A percentile compares a stretch with the other conserved stretches of the same genome.
phyloP scores from a whole-genome alignment of 2,797 vertebrate species.

The Sarcoramphus papa region DNA sequence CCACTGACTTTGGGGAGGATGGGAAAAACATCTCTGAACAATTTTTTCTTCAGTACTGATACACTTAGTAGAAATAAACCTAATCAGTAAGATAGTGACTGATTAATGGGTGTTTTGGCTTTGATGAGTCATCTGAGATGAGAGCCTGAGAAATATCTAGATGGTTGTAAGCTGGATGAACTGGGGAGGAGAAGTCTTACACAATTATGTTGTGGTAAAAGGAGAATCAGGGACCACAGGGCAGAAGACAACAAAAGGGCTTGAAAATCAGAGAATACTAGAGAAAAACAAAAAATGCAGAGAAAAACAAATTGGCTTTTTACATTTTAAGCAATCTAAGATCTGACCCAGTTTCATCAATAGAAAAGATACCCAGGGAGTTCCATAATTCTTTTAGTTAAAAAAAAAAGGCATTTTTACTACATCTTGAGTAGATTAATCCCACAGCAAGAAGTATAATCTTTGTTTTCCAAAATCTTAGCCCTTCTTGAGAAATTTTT shows the following conservation, averaged over 20 bases:
- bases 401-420: neutral
- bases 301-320: neutral
- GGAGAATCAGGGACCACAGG: neutral
- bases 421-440: neutral
- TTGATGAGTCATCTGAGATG: neutral
- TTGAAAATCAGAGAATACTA: neutral
- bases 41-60: neutral
- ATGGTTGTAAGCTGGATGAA: neutral
- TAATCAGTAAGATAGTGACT: neutral
- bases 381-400: neutral
- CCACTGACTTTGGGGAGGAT: neutral
- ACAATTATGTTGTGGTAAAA: neutral
- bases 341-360: neutral
- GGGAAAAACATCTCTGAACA: neutral
- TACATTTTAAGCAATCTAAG: neutral
- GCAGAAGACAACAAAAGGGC: neutral
- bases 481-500: neutral
- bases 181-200: neutral
- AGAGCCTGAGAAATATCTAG: neutral
- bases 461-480: slow-evolving; percentile 6
- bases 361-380: neutral
- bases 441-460: neutral
- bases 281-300: neutral
- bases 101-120: neutral
- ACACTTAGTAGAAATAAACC: neutral